Conservation (phyloP, 1,140 invertebrate species). For the Teleopsis dalmanni region DNA sequence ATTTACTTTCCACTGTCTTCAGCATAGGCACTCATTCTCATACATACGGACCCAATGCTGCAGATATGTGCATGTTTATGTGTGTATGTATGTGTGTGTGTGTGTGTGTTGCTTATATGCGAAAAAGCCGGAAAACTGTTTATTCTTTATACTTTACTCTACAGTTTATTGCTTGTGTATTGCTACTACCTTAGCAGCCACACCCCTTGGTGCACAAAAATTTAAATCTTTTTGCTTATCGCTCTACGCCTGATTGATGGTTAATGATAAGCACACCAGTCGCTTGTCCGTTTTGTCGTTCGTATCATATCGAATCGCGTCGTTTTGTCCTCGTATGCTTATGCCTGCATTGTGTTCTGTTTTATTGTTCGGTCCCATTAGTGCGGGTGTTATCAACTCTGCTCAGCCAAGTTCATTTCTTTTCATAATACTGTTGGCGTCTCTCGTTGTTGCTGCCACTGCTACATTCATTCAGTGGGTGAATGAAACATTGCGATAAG, state of each 20-base stretch:
- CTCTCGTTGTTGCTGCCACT: conserved; percentile 7
- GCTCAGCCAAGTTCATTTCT: conserved; percentile 27
- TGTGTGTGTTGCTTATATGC: conserved; percentile 1
- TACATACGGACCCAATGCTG: neutral
- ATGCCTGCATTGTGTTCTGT: neutral
- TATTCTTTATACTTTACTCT: too few relatives aligned
- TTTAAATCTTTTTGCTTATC: conserved; percentile 44
- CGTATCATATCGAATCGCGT: neutral
- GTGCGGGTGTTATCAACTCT: conserved; percentile 29
- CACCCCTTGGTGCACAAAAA: too few relatives aligned
- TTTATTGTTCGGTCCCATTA: conserved; percentile 43
- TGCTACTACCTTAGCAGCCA: too few relatives aligned
- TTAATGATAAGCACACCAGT: conserved; percentile 34
- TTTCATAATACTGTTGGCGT: conserved; percentile 9
- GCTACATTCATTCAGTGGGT: conserved; percentile 25
- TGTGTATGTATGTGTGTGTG: neutral
- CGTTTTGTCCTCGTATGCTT: neutral
- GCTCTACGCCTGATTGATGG: conserved; percentile 44
- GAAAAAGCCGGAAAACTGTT: neutral
- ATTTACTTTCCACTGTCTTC: conserved; percentile 5
- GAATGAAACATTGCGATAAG: conserved; percentile 44
- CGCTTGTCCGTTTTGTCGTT: conserved; percentile 1
- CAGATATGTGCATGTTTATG: neutral
- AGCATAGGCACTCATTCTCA: too few relatives aligned
- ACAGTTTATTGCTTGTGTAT: too few relatives aligned